phyloP scores from a whole-genome alignment of 2,113 vertebrate genomes.

The Conger conger region DNA sequence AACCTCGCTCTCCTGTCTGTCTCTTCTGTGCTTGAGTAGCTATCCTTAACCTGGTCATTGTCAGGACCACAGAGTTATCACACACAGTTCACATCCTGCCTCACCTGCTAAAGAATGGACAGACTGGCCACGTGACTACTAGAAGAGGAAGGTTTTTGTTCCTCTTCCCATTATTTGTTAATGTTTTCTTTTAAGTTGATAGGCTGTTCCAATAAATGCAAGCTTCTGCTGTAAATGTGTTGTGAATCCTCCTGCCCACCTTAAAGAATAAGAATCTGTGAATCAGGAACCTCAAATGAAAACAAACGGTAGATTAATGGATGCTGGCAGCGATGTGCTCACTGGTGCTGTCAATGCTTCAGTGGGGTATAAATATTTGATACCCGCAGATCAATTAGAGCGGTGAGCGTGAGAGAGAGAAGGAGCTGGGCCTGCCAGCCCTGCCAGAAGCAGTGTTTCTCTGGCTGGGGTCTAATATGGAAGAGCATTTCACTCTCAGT shows the following conservation, averaged over 20 bases:
- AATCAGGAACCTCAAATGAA: not conserved
- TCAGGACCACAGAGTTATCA: not conserved
- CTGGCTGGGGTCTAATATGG: not conserved
- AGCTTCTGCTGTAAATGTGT: not conserved
- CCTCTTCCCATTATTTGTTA: not conserved
- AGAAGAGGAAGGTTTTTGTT: not conserved
- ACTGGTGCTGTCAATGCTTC: not conserved
- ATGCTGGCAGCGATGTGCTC: not conserved
- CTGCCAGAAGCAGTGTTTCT: not conserved
- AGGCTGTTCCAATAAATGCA: not conserved
- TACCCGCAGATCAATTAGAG: not conserved
- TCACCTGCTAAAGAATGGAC: not conserved
- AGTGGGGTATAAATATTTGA: not conserved
- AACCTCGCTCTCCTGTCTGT: not conserved
- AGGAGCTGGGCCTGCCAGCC: not conserved
- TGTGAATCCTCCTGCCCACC: not conserved
- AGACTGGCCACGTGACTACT: not conserved
- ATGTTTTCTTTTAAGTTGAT: not conserved
- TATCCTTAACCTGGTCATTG: not conserved
- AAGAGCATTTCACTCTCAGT: not conserved
- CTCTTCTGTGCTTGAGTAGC: not conserved
- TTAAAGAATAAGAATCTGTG: not conserved
- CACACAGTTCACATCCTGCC: not conserved
- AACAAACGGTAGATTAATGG: not conserved
- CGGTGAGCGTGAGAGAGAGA: not conserved